Conservation (phyloP, 1,140 invertebrate genomes). For the Pseudomyrmex cubaensis region DNA sequence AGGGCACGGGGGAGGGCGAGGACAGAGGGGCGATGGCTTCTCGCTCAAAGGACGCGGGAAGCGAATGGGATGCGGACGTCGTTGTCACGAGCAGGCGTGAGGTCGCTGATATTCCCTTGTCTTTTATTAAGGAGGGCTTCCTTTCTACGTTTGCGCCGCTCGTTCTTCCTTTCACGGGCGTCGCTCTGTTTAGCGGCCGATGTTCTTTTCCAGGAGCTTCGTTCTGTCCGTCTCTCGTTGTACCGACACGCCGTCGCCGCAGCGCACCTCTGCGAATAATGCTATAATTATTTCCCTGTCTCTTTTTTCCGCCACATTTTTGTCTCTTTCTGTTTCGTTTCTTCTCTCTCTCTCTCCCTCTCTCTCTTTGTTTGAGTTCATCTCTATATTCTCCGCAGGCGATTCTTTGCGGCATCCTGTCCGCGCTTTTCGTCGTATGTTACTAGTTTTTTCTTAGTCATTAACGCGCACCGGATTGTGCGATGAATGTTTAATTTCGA, state of each 20-base stretch:
- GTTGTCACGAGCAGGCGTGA: conserved; percentile 70
- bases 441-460: conserved; percentile 34
- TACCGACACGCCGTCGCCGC: conserved; percentile 2
- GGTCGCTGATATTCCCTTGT: conserved; percentile 72
- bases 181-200: conserved; percentile 42
- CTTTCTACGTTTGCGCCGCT: conserved; percentile 47
- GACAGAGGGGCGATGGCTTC: conserved; percentile 59
- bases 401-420: conserved; percentile 13
- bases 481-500: conserved; percentile 48
- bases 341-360: conserved; percentile 9
- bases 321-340: conserved; percentile 6
- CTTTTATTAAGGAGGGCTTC: conserved; percentile 60
- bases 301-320: conserved; percentile 3
- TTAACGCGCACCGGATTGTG: conserved; percentile 30
- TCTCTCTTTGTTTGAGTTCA: conserved; percentile 18
- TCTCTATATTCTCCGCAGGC: conserved; percentile 37
- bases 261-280: conserved; percentile 49
- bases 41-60: conserved; percentile 73
- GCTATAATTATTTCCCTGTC: conserved; percentile 42
- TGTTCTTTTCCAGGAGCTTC: conserved; percentile 47
- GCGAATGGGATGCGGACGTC: conserved; percentile 70
- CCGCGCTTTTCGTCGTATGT: conserved; percentile 16
- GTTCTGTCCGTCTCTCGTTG: conserved; percentile 26
- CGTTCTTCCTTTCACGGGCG: conserved; percentile 26
- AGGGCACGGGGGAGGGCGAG: not conserved